Base-by-base conservation (phyloP, 1,140 invertebrate genomes). In the Lasioglossum baleicum region DNA sequence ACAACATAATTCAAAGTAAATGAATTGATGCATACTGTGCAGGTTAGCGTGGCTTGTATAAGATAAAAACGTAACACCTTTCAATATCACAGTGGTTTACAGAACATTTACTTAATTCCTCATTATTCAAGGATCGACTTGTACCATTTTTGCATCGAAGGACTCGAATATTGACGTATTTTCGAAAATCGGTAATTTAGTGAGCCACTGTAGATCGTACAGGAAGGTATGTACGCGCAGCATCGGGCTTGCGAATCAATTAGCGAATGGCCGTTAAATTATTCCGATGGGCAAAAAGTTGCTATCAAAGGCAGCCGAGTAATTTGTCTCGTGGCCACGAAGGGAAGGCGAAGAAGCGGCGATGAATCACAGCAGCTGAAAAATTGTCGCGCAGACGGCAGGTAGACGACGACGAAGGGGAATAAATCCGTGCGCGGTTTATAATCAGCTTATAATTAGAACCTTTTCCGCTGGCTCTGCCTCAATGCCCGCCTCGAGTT, bases 361-460 rank as follows among this genome's bases (percentile, higher is more conserved):
- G 53, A 63, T 71, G 75, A 77, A n/a, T 71, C 67, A 77, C 15
- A 13, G n/a, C 15, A 15, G 31, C 51, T 64, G 67, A 71, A 64
- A 15, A 77, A 77, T 61, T 71, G 75, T 70, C 75, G 60, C 58
- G 61, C 15, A 42, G 76, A 3, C 56, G 35, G 15, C 64, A 75
- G 22, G 17, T 31, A 44, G n/a, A 79, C 42, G 60, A 76, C 70
- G 26, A 80, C 35, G 35, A 35, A 1, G 35, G 67, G 78, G 58
- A 75, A 42, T 67, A 82, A 76, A 80, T 72, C 53, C 20, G 61
- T 61, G 65, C 60, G 26, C 65, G 64, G 56, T 71, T 78, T 63
- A 72, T 77, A 84, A 85, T 84, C 78, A 83, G 83, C 69, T 85
- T 85, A 84, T 85, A 84, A 85, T 84, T 81, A 75, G 76, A 58